Conservation (phyloP, 2,113 vertebrate species). For the Gallinago paraguaiae region DNA sequence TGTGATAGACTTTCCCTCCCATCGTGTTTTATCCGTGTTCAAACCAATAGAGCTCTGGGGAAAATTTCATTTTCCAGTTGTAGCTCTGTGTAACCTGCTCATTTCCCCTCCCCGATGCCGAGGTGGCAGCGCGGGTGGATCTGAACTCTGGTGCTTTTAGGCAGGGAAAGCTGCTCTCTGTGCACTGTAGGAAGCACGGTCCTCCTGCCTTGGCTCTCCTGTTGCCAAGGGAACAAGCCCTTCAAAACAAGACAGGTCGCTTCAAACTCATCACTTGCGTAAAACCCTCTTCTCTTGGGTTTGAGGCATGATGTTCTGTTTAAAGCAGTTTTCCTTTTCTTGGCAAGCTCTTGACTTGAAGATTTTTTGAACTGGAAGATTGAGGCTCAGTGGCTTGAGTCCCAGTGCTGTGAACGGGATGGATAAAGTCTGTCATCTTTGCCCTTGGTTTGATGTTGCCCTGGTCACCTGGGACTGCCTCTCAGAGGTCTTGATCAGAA, state of each 20-base stretch:
- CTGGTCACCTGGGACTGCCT: not conserved
- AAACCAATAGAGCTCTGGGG: not conserved
- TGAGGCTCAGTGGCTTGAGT: not conserved
- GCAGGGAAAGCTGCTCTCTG: not conserved
- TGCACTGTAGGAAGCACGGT: not conserved
- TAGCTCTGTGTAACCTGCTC: not conserved
- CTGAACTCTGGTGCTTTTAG: not conserved
- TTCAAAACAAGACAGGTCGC: slow-evolving; percentile 18
- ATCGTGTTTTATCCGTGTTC: not conserved
- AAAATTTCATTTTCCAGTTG: not conserved
- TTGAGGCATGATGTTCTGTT: not conserved
- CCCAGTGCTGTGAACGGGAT: not conserved
- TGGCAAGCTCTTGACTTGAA: not conserved
- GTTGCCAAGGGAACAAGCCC: slow-evolving; percentile 47
- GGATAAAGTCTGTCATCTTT: not conserved
- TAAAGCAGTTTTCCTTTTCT: not conserved
- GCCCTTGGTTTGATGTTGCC: not conserved
- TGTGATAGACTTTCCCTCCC: not conserved
- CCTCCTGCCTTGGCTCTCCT: not conserved
- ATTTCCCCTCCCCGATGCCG: not conserved
- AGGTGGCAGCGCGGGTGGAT: not conserved
- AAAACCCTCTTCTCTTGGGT: not conserved
- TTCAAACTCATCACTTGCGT: slow-evolving; percentile 5
- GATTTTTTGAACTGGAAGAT: not conserved
- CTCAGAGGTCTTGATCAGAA: not conserved